Conservation (phyloP, 23 tunicate species). For the Halocynthia roretzi region DNA sequence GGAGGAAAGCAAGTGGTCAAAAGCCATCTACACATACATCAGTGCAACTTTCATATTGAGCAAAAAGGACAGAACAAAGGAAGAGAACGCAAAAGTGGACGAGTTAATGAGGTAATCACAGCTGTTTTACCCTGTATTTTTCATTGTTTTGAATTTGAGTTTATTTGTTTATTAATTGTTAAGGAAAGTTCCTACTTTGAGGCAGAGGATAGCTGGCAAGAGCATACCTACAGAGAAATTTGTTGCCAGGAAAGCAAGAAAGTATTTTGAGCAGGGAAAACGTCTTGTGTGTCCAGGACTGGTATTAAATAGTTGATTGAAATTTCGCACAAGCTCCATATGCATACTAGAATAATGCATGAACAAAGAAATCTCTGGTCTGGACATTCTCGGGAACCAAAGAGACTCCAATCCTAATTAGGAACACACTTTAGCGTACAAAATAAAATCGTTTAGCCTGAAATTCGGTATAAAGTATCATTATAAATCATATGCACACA, state of each 20-base stretch:
- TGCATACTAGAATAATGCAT: too few relatives aligned
- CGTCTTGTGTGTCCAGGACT: slow-evolving; percentile 53
- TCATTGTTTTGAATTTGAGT: background rate
- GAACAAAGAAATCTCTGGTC: too few relatives aligned
- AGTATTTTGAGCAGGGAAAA: slow-evolving; percentile 78
- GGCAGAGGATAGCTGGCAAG: slow-evolving; percentile 92
- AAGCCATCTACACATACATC: slow-evolving; percentile 71
- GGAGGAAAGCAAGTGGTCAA: slow-evolving; percentile 82
- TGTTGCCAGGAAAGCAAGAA: slow-evolving; percentile 80
- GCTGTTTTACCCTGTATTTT: background rate
- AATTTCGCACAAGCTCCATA: too few relatives aligned
- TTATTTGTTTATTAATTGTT: background rate
- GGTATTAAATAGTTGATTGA: slow-evolving; percentile 13
- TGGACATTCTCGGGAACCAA: too few relatives aligned
- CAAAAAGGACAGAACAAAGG: slow-evolving; percentile 20
- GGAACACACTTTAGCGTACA: too few relatives aligned
- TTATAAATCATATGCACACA: too few relatives aligned
- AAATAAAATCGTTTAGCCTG: too few relatives aligned
- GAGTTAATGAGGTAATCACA: slow-evolving; percentile 51
- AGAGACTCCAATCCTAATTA: too few relatives aligned
- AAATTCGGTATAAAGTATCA: too few relatives aligned
- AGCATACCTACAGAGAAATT: slow-evolving; percentile 94
- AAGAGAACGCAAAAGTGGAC: slow-evolving; percentile 29
- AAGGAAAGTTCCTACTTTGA: slow-evolving; percentile 57
- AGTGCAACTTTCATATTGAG: slow-evolving; percentile 52